Percentiles rank a stretch among this genome's conserved stretches.
Conservation (phyloP, 2,888 invertebrate species). For the Tineola bisselliella region DNA sequence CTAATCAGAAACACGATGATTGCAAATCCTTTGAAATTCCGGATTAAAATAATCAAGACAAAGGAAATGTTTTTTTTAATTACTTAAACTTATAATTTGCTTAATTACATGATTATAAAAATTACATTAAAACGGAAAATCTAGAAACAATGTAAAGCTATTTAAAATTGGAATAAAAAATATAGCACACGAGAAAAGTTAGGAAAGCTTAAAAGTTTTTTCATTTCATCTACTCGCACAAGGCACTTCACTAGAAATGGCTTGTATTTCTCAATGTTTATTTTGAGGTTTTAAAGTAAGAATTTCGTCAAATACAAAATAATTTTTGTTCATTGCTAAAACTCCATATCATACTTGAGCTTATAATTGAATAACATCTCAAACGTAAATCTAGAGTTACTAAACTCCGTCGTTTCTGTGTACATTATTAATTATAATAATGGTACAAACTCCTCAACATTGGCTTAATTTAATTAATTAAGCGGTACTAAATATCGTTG, state of each 20-base stretch:
- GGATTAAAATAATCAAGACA: too few relatives aligned
- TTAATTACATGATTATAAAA: too few relatives aligned
- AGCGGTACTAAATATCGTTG: constrained; percentile 46
- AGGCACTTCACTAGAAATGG: not conserved
- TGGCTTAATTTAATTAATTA: constrained; percentile 55
- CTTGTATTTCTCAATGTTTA: not conserved
- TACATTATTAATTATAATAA: constrained; percentile 55
- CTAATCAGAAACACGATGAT: too few relatives aligned
- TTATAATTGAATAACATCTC: too few relatives aligned
- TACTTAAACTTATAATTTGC: too few relatives aligned
- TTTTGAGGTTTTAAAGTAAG: not conserved
- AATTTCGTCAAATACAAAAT: not conserved
- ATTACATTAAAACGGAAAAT: too few relatives aligned
- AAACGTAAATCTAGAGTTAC: not conserved
- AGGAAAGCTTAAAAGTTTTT: not conserved
- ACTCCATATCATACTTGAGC: too few relatives aligned
- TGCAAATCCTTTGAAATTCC: too few relatives aligned
- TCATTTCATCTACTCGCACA: constrained; percentile 1
- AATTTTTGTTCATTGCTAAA: too few relatives aligned
- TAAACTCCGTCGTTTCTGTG: constrained; percentile 14
- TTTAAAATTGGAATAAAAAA: not conserved
- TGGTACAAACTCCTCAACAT: constrained; percentile 37
- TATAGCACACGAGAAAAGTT: not conserved
- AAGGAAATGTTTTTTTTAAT: too few relatives aligned
- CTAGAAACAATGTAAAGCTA: too few relatives aligned